phyloP scores from a whole-genome alignment of 1,140 invertebrate genomes.

The Diabrotica undecimpunctata region DNA sequence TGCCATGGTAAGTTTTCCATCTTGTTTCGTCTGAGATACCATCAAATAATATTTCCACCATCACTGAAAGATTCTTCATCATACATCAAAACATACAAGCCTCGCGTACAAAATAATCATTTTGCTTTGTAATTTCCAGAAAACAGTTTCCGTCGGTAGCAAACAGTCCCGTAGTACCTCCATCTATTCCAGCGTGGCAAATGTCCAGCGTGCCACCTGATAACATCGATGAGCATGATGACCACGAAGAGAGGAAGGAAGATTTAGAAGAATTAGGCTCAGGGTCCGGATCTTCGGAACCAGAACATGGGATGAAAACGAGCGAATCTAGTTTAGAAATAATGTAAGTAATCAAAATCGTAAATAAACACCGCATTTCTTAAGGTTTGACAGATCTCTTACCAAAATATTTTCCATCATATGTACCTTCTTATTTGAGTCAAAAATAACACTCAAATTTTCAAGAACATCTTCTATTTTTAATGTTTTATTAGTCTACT shows the following conservation, averaged over 20 bases:
- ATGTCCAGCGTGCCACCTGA: slow-evolving; percentile 52
- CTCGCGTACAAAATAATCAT: too few relatives aligned
- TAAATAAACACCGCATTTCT: not conserved
- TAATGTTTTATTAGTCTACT: too few relatives aligned
- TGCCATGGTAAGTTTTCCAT: too few relatives aligned
- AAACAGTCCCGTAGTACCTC: slow-evolving; percentile 58
- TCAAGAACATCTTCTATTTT: too few relatives aligned
- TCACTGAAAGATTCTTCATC: too few relatives aligned
- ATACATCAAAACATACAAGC: too few relatives aligned
- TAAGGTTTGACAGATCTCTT: not conserved
- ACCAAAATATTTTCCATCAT: not conserved
- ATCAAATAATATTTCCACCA: too few relatives aligned
- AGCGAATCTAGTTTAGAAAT: slow-evolving; percentile 68
- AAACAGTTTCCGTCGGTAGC: slow-evolving; percentile 67
- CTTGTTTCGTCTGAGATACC: too few relatives aligned
- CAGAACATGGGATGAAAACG: slow-evolving; percentile 63
- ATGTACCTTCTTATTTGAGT: too few relatives aligned
- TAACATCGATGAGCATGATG: slow-evolving; percentile 33
- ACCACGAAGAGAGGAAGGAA: slow-evolving; percentile 39
- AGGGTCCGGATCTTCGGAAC: slow-evolving; percentile 61
- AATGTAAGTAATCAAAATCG: slow-evolving; percentile 52
- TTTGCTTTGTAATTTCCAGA: slow-evolving; percentile 44
- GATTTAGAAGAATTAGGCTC: slow-evolving; percentile 42
- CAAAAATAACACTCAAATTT: too few relatives aligned
- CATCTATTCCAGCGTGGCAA: slow-evolving; percentile 75